Conservation (phyloP, 2,888 invertebrate genomes). For the Ectropis crepuscularia region DNA sequence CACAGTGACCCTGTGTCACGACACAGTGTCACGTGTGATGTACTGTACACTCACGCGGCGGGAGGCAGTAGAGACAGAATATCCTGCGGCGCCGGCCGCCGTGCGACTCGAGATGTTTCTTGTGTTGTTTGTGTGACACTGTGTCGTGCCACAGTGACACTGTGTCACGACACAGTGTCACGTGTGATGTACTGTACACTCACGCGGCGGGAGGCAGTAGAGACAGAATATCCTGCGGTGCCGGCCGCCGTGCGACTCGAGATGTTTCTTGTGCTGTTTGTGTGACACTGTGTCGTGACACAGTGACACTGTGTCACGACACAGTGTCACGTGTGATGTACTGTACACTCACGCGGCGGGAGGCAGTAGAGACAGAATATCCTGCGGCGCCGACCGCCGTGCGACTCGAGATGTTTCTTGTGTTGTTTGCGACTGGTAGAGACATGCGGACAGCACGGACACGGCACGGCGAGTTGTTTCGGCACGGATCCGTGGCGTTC, state of each 20-base stretch:
- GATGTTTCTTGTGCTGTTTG: conserved; percentile 74
- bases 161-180: not conserved
- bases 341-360: conserved; percentile 60
- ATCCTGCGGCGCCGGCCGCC: conserved; percentile 64
- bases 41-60: conserved; percentile 57
- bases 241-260: conserved; percentile 65
- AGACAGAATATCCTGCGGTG: conserved; percentile 71
- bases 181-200: conserved; percentile 41
- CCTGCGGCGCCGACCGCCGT: conserved; percentile 62
- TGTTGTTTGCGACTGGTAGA: conserved; percentile 70
- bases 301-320: not conserved
- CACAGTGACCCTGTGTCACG: too few relatives aligned
- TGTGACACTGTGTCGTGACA: too few relatives aligned
- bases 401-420: conserved; percentile 71
- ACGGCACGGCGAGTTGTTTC: conserved; percentile 62
- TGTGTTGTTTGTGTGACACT: conserved; percentile 74
- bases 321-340: not conserved
- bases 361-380: conserved; percentile 76
- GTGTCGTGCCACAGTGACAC: too few relatives aligned
- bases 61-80: conserved; percentile 74
- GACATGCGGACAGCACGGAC: conserved; percentile 79
- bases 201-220: conserved; percentile 70
- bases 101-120: conserved; percentile 71
- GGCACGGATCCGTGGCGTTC: conserved; percentile 71
- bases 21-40: too few relatives aligned